Percentiles rank a stretch among this genome's conserved stretches.
These are phyloP conservation scores for Liolophura sinensis DNA, from an alignment of 1,140 invertebrate species.

Conservation along the genomic window DNA sequence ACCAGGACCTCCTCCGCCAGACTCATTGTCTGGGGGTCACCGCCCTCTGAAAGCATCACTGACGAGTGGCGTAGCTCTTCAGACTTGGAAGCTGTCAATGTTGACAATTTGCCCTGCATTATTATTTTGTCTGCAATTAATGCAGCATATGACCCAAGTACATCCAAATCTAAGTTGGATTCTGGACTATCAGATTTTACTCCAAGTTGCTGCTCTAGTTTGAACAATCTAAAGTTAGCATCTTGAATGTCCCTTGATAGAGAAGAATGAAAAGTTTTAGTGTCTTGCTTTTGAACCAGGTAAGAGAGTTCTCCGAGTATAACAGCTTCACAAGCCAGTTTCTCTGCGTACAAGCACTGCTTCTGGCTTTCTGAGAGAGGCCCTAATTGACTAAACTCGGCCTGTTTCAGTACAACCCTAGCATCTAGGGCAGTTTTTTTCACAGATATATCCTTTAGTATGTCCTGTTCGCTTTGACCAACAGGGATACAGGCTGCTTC, in stretches of 20 bases:
- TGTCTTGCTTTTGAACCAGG: constrained; percentile 35
- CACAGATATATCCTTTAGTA: no score
- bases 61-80: neutral
- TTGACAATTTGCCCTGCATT: constrained; percentile 29
- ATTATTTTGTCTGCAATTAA: constrained; percentile 49
- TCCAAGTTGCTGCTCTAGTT: neutral
- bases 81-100: neutral
- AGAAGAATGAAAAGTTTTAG: neutral
- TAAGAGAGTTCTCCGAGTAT: constrained; percentile 49
- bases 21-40: neutral
- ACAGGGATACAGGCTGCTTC: no score
- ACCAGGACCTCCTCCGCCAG: constrained; percentile 45
- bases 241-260: neutral
- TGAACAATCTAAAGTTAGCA: neutral
- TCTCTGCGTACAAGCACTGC: constrained; percentile 45
- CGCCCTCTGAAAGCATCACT: no score
- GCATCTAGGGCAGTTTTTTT: no score
- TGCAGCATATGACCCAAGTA: constrained; percentile 40
- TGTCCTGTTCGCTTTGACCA: no score
- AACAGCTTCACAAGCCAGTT: constrained; percentile 47
- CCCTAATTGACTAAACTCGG: no score
- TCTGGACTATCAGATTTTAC: neutral
- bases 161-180: constrained; percentile 17
- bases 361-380: constrained; percentile 13
- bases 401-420: no score